Evolutionary conservation across 2,888 invertebrate genomes (phyloP), one percentile per base, ranked within the genome.

Genomic region (Linnaemya tessellans): DNA sequence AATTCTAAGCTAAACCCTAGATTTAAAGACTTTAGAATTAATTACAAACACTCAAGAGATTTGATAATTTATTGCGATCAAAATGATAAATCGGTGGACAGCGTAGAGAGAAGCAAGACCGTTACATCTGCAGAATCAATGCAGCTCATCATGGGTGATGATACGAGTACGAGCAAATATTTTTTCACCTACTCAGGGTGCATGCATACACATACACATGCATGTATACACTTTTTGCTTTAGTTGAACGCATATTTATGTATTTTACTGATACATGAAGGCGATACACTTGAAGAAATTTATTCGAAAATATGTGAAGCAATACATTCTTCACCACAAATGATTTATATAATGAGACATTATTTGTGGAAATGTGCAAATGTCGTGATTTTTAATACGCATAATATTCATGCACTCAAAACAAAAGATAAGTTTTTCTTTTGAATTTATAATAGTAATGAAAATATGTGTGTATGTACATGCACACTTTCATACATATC

Each of bases 11-110:
- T 71, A 3, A 68, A 64, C 25, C 64, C 54, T 73, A 60, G 41
- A 56, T 73, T 68, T 73, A 20, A 84, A 80, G 11, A 64, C 68
- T 82, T 71, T 62, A 84, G 64, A 74, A 78, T 81, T 78, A 81
- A 81, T 81, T 81, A 58, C 74, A 74, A 79, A 75, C 74, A 65
- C 74, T 82, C 70, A 38, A 60, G 58, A 82, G 82, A 82, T 85
- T 79, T 78, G 65, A 78, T 87, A 87, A 87, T 84, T 87, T 87
- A 83, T 84, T 60, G 78, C 83, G 70, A 81, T 81, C 80, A 78
- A 82, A 77, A 86, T 86, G 82, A 86, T 86, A 86, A 86, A 86
- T 84, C 82, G 82, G 58, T 82, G 84, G 77, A 83, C 84, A 83
- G 38, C 82, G 60, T 46, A 67, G 74, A 79, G 71, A 49, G 58